Base-by-base conservation (phyloP, 2,888 invertebrate species). In the Tachina lurida region DNA sequence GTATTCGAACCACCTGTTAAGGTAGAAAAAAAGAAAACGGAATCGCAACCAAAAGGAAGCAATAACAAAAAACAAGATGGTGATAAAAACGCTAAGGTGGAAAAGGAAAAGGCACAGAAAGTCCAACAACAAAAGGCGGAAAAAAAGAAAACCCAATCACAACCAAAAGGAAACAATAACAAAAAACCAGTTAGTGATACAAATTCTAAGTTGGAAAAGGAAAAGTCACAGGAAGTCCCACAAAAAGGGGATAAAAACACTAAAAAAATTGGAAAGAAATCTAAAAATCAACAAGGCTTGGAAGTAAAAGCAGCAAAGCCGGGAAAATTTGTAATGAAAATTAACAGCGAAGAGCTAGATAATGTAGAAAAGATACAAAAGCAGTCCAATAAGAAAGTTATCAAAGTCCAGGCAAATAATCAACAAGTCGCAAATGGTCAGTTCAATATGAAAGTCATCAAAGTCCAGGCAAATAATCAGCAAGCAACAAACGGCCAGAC, bases 1-100 rank as follows among this genome's bases (percentile, higher is more conserved):
- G 92, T 92, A 2, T 93, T 93, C 74, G 93, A 93, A 68, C 90
- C 92, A 60, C 92, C 93, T 0, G 75, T 90, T 0, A 92, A 93
- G 76, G 87, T 89, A 1, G 84, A 88, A 10, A 91, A 90, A 45
- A 89, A 89, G 52, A 87, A 88, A 47, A 86, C 84, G 10, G 39
- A 39, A 9, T 22, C 62, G 1, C 60, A 58, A 73, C 13, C 19
- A 13, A n/a, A 68, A 19, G 81, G 65, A 17, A 10, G 43, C 8
- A 60, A 70, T 15, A 52, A 45, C n/a, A 60, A 63, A 9, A 12
- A 52, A 7, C 41, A 58, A 39, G 54, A 10, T 49, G 63, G 60
- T 47, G n/a, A 19, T 13, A 41, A 76, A 43, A n/a, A 10, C 10
- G 60, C n/a, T 7, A n/a, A 78, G 43, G 22, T 60, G 1, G 22